Evolutionary conservation across 2,113 vertebrate species (phyloP).

Genomic region (Pseudorhombus dupliciocellatus): DNA sequence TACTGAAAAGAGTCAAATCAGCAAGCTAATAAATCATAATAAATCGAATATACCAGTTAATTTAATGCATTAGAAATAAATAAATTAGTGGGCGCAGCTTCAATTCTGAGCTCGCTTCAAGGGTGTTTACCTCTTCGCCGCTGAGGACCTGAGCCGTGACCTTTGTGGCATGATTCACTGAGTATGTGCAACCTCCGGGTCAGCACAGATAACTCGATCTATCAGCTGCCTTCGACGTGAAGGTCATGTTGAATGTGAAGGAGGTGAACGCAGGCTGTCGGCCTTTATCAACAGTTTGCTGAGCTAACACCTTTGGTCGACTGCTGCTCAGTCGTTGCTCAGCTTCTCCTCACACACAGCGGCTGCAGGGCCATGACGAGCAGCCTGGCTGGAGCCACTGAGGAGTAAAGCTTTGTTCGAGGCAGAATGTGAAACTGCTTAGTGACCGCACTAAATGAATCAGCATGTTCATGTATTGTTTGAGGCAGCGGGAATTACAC

Average conservation of each 20-base stretch:
- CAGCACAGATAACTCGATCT: neutral
- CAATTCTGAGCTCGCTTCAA: neutral
- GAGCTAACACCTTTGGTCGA: neutral
- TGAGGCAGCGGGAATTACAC: neutral
- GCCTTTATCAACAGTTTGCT: slow-evolving; percentile 16
- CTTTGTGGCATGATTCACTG: neutral
- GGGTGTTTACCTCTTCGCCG: neutral
- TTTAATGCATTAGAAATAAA: too few species aligned
- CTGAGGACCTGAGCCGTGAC: neutral
- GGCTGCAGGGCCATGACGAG: too few species aligned
- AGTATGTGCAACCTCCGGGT: neutral
- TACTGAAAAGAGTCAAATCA: too few species aligned
- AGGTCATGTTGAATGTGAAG: neutral
- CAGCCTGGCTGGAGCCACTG: neutral
- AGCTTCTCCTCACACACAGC: neutral
- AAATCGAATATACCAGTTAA: too few species aligned
- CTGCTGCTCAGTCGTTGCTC: neutral
- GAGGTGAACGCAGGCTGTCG: neutral
- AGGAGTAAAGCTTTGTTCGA: neutral
- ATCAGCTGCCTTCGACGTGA: neutral
- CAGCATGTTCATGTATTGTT: too few species aligned
- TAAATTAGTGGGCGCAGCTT: neutral
- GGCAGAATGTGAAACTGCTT: too few species aligned
- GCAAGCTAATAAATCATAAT: neutral
- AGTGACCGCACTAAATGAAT: too few species aligned